Evolutionary conservation across 2,113 vertebrate species (phyloP).

Genomic region (Sorex fumeus): DNA sequence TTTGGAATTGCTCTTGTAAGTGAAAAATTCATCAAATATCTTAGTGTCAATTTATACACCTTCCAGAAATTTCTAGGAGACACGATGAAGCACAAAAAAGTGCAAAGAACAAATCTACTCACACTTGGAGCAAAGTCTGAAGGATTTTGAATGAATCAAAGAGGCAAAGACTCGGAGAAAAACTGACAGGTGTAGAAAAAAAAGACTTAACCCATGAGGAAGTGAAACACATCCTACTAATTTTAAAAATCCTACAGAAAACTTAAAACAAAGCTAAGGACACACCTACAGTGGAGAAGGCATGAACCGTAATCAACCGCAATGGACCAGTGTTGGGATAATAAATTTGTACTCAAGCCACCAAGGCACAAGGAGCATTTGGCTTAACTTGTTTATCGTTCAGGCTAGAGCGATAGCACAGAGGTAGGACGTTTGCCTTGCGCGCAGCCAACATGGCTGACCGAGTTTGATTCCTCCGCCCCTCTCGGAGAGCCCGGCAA

Average conservation of each 20-base stretch:
- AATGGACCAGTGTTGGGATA: background rate
- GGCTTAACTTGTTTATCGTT: background rate
- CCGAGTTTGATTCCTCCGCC: too few species aligned
- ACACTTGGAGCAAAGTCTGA: background rate
- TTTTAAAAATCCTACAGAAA: background rate
- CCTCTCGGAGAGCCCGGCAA: too few species aligned
- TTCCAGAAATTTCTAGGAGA: background rate
- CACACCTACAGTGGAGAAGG: background rate
- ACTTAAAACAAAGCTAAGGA: background rate
- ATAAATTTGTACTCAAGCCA: background rate
- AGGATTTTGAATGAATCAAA: background rate
- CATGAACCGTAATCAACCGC: background rate
- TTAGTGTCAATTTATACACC: background rate
- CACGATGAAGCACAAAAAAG: background rate
- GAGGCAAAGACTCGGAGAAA: background rate
- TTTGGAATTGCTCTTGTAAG: background rate
- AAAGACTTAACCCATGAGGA: background rate
- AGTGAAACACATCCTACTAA: background rate
- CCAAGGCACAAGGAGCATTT: background rate
- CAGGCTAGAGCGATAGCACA: too few species aligned
- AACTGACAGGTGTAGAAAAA: background rate
- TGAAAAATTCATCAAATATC: background rate
- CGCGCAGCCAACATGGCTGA: too few species aligned
- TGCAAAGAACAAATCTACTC: background rate
- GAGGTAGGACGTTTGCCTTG: too few species aligned